phyloP scores from a whole-genome alignment of 2,113 vertebrate genomes.

The Morone saxatilis region DNA sequence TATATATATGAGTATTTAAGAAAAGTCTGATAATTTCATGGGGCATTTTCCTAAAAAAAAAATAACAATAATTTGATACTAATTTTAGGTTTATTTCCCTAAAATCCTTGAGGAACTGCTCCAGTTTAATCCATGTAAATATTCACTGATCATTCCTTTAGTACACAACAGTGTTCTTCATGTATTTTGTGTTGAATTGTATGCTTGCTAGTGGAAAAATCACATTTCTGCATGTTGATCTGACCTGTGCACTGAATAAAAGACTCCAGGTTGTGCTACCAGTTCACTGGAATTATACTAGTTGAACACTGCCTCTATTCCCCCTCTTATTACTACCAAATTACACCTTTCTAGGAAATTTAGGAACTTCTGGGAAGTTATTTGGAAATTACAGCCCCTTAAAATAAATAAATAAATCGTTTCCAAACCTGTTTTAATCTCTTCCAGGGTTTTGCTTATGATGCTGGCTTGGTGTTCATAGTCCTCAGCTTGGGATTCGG shows the following conservation, averaged over 20 bases:
- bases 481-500: conserved; percentile 60
- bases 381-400: neutral
- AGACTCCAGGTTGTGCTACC: neutral
- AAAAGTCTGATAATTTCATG: neutral
- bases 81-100: neutral
- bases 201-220: neutral
- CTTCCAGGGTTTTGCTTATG: conserved; percentile 78
- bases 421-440: conserved; percentile 79
- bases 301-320: neutral
- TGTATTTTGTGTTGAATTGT: neutral
- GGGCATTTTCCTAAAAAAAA: neutral
- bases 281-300: neutral
- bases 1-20: neutral
- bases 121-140: neutral
- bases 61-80: neutral
- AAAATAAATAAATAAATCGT: conserved; percentile 23
- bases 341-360: neutral
- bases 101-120: neutral
- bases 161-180: neutral
- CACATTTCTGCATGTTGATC: neutral
- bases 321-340: neutral
- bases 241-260: neutral
- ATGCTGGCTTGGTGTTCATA: conserved; percentile 67
- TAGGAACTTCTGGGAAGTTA: neutral
- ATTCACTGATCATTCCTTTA: neutral